phyloP scores from a whole-genome alignment of 2,113 vertebrate genomes.

The Vulpes vulpes region DNA sequence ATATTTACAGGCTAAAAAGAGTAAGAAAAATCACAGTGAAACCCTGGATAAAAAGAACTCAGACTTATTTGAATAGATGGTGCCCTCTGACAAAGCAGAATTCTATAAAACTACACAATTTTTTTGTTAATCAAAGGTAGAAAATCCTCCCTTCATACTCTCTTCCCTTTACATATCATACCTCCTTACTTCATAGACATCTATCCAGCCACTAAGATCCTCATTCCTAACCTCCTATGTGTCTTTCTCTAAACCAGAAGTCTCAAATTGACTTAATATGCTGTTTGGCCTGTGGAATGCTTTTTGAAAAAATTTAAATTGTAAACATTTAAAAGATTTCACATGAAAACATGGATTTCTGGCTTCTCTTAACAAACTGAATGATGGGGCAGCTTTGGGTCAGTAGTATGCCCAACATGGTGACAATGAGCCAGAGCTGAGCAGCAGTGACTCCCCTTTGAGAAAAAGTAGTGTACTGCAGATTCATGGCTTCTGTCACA shows the following conservation, averaged over 20 bases:
- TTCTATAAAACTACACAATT: neutral
- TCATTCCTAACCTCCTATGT: neutral
- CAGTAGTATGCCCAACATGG: too few species aligned
- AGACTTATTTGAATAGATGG: neutral
- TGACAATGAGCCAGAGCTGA: neutral
- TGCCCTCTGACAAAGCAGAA: neutral
- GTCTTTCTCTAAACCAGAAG: neutral
- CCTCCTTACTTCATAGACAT: neutral
- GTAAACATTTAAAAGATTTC: conserved; percentile 1
- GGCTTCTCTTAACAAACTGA: neutral
- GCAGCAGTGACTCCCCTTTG: neutral
- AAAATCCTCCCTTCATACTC: neutral
- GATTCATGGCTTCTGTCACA: neutral
- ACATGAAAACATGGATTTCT: neutral
- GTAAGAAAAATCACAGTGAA: neutral
- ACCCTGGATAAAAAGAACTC: neutral
- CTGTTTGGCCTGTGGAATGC: neutral
- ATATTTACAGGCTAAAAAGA: neutral
- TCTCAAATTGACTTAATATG: neutral
- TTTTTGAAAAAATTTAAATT: neutral
- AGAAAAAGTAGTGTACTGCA: neutral
- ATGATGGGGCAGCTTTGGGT: neutral
- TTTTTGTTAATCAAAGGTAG: neutral
- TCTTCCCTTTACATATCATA: neutral
- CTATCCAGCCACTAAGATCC: neutral